phyloP scores from a whole-genome alignment of 2,888 invertebrate species.

The Sclerodermus sp. region DNA sequence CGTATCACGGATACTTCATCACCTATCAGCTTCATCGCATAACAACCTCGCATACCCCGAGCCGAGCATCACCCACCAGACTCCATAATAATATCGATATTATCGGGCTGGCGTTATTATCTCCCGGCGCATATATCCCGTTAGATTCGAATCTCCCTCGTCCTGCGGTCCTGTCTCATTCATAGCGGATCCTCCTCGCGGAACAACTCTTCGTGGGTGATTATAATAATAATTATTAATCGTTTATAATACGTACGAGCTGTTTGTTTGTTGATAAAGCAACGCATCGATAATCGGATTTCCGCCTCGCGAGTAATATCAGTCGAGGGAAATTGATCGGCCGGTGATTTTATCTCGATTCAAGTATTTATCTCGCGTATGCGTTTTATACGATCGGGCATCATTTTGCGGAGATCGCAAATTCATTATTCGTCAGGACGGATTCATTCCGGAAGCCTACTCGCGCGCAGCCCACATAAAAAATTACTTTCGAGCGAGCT shows the following conservation, averaged over 20 bases:
- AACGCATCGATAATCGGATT: no score
- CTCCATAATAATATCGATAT: conserved; percentile 32
- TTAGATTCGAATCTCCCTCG: conserved; percentile 30
- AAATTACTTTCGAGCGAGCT: no score
- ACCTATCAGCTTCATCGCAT: conserved; percentile 18
- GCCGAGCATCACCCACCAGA: conserved; percentile 15
- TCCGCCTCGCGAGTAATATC: no score
- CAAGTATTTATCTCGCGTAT: no score
- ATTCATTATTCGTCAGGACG: no score
- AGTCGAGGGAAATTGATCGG: no score
- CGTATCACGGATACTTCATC: conserved; percentile 20
- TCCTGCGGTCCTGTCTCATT: conserved; percentile 15
- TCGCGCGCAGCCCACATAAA: no score
- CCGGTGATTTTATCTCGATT: no score
- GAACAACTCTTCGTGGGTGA: conserved; percentile 11
- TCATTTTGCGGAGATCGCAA: no score
- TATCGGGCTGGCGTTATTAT: conserved; percentile 33
- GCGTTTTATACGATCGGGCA: no score
- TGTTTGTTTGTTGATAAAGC: not conserved
- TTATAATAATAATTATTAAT: conserved; percentile 18
- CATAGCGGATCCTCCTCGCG: conserved; percentile 4
- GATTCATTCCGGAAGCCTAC: no score
- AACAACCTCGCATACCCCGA: conserved; percentile 1
- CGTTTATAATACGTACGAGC: not conserved
- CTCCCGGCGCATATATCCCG: conserved; percentile 22